These are phyloP conservation scores for Chlamydotis undulata DNA, from an alignment of 2,113 vertebrate genomes.

Conservation along the genomic window DNA sequence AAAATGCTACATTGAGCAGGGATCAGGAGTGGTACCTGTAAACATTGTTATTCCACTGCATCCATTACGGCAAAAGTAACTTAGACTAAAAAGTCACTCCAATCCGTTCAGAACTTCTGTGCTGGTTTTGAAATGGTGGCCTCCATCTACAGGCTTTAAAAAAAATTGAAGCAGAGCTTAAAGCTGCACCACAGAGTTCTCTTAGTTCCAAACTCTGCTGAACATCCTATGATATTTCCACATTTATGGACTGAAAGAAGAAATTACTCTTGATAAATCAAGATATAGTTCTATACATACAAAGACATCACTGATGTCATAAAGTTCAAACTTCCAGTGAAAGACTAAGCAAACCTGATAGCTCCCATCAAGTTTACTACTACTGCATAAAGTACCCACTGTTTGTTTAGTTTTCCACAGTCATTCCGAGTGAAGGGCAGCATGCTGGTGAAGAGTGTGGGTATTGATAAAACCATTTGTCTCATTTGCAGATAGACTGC, in stretches of 20 bases:
- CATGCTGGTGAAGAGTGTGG: conserved; percentile 89
- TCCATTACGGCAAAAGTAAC: conserved; percentile 75
- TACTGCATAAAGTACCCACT: conserved; percentile 62
- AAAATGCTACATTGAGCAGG: conserved; percentile 86
- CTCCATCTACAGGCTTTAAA: conserved; percentile 76
- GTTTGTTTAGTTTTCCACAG: conserved; percentile 23
- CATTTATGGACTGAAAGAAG: conserved; percentile 90
- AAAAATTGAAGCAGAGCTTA: conserved; percentile 82
- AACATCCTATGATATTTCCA: conserved; percentile 82
- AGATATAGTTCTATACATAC: conserved; percentile 98
- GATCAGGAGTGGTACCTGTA: conserved; percentile 86
- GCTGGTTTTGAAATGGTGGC: conserved; percentile 83
- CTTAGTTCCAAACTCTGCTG: conserved; percentile 82
- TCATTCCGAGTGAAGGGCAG: conserved; percentile 96
- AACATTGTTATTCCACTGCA: conserved; percentile 84
- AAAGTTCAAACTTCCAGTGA: conserved; percentile 95
- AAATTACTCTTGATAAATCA: conserved; percentile 99
- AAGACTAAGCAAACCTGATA: conserved; percentile 89
- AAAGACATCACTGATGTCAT: conserved; percentile 99
- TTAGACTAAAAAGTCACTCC: conserved; percentile 79
- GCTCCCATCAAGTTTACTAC: conserved; percentile 75
- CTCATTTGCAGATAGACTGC: conserved; percentile 88
- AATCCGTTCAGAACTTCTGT: conserved; percentile 80
- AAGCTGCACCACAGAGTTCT: conserved; percentile 88
- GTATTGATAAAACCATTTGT: conserved; percentile 89